These are phyloP conservation scores for Hipposideros armiger DNA, from an alignment of 2,113 vertebrate species.

Conservation along the genomic window DNA sequence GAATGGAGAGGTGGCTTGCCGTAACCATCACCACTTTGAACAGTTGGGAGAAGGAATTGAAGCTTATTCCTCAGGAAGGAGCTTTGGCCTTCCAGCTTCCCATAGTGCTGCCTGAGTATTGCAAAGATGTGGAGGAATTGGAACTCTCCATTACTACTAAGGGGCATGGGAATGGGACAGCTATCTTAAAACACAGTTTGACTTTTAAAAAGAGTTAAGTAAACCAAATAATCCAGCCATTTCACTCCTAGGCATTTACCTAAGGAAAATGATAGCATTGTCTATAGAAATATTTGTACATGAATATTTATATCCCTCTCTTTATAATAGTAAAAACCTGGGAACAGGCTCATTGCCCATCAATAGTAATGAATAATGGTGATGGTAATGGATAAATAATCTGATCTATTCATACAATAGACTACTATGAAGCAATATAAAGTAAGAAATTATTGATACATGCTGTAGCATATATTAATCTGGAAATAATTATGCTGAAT, in stretches of 20 bases:
- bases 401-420: not conserved
- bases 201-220: not conserved
- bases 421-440: not conserved
- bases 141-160: not conserved
- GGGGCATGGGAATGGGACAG: not conserved
- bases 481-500: conserved; percentile 41
- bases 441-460: not conserved
- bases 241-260: not conserved
- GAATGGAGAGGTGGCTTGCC: not conserved
- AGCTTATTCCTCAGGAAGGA: not conserved
- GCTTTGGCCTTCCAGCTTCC: not conserved
- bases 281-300: conserved; percentile 28
- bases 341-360: not conserved
- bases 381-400: not conserved
- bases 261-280: not conserved
- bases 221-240: not conserved
- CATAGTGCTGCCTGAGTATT: not conserved
- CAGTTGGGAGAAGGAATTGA: not conserved
- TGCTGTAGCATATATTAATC: not conserved
- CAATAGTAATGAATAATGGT: not conserved
- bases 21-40: not conserved
- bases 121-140: not conserved
- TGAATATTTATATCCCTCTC: not conserved
- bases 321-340: not conserved
- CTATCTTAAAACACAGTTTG: conserved; percentile 6